Evolutionary conservation across 2,797 vertebrate genomes (phyloP).

Genomic region (Calcarius lapponicus): DNA sequence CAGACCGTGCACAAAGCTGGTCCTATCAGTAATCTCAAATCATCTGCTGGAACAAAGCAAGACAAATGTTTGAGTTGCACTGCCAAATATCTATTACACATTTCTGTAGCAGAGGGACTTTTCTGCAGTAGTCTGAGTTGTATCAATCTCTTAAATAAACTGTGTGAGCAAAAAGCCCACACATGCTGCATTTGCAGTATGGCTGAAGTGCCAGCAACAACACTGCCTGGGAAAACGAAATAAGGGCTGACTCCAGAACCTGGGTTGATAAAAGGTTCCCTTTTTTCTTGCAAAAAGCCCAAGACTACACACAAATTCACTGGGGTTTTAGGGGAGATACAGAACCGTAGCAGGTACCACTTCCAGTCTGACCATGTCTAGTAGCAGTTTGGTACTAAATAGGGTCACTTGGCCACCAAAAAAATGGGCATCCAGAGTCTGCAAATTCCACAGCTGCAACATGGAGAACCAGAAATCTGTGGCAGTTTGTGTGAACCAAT

Average conservation of each 20-base stretch:
- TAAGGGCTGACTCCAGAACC: not conserved
- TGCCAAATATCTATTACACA: constrained; percentile 23
- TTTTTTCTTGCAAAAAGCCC: not conserved
- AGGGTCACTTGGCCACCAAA: not conserved
- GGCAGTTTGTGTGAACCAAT: not conserved
- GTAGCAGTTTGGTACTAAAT: not conserved
- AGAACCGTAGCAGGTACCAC: not conserved
- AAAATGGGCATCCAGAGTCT: not conserved
- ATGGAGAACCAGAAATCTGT: not conserved
- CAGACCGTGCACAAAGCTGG: not conserved
- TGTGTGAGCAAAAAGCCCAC: constrained; percentile 53
- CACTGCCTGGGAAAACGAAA: constrained; percentile 17
- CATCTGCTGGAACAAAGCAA: not conserved
- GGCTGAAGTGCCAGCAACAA: constrained; percentile 59
- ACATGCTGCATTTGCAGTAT: constrained; percentile 32
- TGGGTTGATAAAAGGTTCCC: not conserved
- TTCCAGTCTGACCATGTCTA: not conserved
- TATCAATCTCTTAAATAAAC: constrained; percentile 47
- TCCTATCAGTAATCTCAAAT: not conserved
- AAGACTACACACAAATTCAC: not conserved
- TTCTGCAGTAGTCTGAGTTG: constrained; percentile 7
- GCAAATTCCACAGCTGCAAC: not conserved
- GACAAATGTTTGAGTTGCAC: not conserved
- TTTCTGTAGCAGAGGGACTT: constrained; percentile 39
- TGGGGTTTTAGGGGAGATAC: not conserved